Evolutionary conservation across 2,797 vertebrate species (phyloP).

Genomic region (Todus mexicanus): DNA sequence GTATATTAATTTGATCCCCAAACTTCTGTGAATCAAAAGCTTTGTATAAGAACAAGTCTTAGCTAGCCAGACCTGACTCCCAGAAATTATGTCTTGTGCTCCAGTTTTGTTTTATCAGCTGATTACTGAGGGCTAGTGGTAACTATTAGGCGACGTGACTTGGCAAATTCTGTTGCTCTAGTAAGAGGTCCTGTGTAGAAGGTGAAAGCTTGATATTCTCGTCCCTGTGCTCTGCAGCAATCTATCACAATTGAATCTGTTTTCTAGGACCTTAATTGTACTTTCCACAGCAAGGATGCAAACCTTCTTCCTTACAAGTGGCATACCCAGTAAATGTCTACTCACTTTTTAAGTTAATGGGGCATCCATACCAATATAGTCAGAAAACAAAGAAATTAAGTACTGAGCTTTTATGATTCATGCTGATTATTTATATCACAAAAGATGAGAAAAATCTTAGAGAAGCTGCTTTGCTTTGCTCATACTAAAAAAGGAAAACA

Average conservation of each 20-base stretch:
- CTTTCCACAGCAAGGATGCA: neutral
- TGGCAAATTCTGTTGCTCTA: neutral
- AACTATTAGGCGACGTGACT: neutral
- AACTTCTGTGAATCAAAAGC: neutral
- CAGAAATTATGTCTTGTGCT: neutral
- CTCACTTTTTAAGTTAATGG: neutral
- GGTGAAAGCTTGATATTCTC: neutral
- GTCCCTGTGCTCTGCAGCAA: neutral
- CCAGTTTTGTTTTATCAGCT: neutral
- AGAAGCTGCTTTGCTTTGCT: neutral
- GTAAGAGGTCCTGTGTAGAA: neutral
- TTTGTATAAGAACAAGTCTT: neutral
- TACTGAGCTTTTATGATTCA: neutral
- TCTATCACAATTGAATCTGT: neutral
- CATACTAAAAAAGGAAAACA: neutral
- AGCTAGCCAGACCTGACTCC: neutral
- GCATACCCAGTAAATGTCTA: neutral
- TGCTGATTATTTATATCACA: neutral
- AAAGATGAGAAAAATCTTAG: neutral
- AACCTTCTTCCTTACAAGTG: neutral
- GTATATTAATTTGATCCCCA: neutral
- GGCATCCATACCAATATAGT: neutral
- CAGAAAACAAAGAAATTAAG: neutral
- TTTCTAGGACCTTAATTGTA: neutral
- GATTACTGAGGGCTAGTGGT: neutral